Evolutionary conservation across 2,113 vertebrate genomes (phyloP).

Genomic region (Morone saxatilis): DNA sequence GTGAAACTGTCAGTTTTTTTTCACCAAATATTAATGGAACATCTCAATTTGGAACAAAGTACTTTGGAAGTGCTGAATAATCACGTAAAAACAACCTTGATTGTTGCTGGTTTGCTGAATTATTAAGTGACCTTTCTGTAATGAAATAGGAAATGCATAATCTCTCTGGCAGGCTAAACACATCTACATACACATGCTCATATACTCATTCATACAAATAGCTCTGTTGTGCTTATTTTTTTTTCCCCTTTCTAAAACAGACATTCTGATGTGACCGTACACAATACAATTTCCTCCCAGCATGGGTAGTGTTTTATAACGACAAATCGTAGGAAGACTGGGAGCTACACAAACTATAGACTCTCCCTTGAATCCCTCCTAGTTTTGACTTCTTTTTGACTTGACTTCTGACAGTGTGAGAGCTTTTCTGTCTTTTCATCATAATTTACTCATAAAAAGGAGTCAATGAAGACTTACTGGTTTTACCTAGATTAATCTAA

Average conservation of each 20-base stretch:
- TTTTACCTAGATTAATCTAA: not conserved
- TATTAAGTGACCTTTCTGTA: conserved; percentile 32
- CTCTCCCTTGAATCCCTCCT: too few relatives aligned
- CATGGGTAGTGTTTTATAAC: not conserved
- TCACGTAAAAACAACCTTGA: not conserved
- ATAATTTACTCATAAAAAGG: not conserved
- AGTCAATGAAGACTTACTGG: not conserved
- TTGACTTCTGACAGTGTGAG: too few relatives aligned
- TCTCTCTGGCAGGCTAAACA: not conserved
- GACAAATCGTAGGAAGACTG: not conserved
- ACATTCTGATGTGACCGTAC: not conserved
- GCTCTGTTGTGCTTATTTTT: not conserved
- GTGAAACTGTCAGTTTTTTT: not conserved
- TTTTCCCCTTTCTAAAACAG: not conserved
- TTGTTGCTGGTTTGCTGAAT: conserved; percentile 26
- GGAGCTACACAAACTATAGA: not conserved
- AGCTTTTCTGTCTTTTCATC: too few relatives aligned
- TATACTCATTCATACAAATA: not conserved
- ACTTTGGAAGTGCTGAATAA: not conserved
- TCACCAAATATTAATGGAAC: conserved; percentile 27
- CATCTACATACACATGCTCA: not conserved
- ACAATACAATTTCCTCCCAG: not conserved
- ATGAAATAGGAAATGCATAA: not conserved
- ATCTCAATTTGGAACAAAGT: conserved; percentile 19
- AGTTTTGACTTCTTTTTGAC: too few relatives aligned